Evolutionary conservation across 2,113 vertebrate species (phyloP), one percentile per base, ranked within the genome.

Genomic region (Perca fluviatilis): DNA sequence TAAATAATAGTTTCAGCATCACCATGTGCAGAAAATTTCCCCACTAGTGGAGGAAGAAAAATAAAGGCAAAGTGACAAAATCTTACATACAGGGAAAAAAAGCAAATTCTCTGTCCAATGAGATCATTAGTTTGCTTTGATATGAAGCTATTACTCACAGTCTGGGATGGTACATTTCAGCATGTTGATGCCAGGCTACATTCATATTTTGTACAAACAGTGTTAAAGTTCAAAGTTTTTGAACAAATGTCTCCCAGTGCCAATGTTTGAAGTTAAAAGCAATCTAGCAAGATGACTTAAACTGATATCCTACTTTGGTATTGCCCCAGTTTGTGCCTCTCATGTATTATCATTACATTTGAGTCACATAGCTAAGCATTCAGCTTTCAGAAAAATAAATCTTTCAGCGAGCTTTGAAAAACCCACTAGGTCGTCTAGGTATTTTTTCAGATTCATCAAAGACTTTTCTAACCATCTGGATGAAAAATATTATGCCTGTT

Each of bases 11-110:
- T 68, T 74, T 25, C 9, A 63, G 53, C 11, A 5, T 47, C 57
- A 18, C 14, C 25, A 57, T 10, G 47, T 14, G 25, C 53, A 80
- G 61, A 61, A 57, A 73, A 75, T 76, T 77, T 43, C 18, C 18
- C 46, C 13, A 60, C 13, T 40, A 46, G 19, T 30, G 53, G n/a
- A 46, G n/a, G 14, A 74, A 65, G 30, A 40, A 77, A 84, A 73
- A 62, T 43, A 51, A 56, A 86, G 63, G 50, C 27, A 11, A 82
- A 54, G 51, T n/a, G 18, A 47, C 33, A 21, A 33, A 78, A 47
- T 62, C 50, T 74, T 40, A 62, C 40, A 58, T 18, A 49, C 19
- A n/a, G 19, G 64, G 40, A 9, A 23, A 64, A 66, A n/a, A 68
- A 57, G 49, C 0, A 18, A 27, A 25, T 18, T 1, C 27, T 58